These are phyloP conservation scores for Melanocharis versteri DNA, from an alignment of 2,113 vertebrate species.

Conservation along the genomic window DNA sequence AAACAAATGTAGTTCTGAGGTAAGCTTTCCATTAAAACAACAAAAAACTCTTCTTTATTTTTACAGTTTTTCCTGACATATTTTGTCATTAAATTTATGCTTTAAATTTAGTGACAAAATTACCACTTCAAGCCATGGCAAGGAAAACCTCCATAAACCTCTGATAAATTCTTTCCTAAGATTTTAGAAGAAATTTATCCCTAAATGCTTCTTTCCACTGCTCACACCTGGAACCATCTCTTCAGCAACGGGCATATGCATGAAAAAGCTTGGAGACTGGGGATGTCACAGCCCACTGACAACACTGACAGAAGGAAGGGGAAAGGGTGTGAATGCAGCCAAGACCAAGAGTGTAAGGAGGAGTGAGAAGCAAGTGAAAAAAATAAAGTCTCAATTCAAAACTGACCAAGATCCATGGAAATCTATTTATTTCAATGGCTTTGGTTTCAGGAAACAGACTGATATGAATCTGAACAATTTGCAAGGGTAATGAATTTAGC, in stretches of 20 bases:
- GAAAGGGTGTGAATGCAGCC: not conserved
- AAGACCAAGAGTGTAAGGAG: not conserved
- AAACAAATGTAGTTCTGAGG: not conserved
- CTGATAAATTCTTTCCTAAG: not conserved
- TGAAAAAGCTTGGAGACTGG: not conserved
- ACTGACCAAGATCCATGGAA: not conserved
- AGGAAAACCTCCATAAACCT: not conserved
- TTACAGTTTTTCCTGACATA: not conserved
- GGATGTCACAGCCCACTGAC: not conserved
- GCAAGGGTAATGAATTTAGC: conserved; percentile 21
- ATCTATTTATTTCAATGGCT: conserved; percentile 11
- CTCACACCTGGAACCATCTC: not conserved
- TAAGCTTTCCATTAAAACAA: not conserved
- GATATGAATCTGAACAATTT: not conserved
- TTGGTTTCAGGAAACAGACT: not conserved
- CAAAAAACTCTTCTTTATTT: not conserved
- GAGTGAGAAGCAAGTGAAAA: not conserved
- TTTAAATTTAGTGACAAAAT: not conserved
- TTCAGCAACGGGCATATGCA: not conserved
- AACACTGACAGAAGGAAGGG: not conserved
- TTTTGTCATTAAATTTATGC: not conserved
- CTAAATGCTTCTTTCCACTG: not conserved
- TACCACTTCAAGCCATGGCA: not conserved
- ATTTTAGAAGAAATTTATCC: not conserved
- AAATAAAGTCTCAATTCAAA: not conserved